Conservation (phyloP, 2,888 invertebrate species). For the Ormyrus rosae region DNA sequence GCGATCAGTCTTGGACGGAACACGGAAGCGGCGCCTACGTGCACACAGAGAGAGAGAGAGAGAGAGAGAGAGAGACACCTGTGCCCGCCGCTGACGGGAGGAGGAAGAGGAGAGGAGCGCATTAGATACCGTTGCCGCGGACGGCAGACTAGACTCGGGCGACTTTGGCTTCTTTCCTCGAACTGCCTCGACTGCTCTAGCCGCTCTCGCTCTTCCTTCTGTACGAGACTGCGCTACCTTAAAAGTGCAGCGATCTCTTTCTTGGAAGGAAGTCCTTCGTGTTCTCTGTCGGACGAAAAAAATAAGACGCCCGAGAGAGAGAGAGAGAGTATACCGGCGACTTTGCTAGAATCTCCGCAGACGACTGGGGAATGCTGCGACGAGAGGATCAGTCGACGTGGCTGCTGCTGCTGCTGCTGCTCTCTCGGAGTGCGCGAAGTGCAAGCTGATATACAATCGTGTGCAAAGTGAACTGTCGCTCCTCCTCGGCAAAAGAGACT, state of each 20-base stretch:
- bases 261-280: constrained; percentile 56
- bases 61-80: constrained; percentile 3
- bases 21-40: too few relatives aligned
- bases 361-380: too few relatives aligned
- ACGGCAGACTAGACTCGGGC: constrained; percentile 1
- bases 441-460: constrained; percentile 33
- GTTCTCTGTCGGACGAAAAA: constrained; percentile 7
- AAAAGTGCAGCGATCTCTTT: constrained; percentile 56
- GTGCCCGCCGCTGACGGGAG: not conserved
- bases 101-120: not conserved
- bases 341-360: not conserved
- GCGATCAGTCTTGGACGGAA: too few relatives aligned
- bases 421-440: constrained; percentile 48
- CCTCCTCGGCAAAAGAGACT: constrained; percentile 2
- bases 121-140: constrained; percentile 14
- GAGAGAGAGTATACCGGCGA: not conserved
- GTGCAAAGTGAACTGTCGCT: constrained; percentile 41
- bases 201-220: constrained; percentile 7
- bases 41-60: constrained; percentile 9
- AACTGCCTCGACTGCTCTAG: not conserved
- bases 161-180: constrained; percentile 52
- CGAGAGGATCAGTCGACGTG: too few relatives aligned
- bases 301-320: not conserved
- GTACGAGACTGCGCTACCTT: constrained; percentile 36
- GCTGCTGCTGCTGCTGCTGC: too few relatives aligned